Conservation (phyloP, 2,113 vertebrate species). For the Dicerorhinus sumatrensis region DNA sequence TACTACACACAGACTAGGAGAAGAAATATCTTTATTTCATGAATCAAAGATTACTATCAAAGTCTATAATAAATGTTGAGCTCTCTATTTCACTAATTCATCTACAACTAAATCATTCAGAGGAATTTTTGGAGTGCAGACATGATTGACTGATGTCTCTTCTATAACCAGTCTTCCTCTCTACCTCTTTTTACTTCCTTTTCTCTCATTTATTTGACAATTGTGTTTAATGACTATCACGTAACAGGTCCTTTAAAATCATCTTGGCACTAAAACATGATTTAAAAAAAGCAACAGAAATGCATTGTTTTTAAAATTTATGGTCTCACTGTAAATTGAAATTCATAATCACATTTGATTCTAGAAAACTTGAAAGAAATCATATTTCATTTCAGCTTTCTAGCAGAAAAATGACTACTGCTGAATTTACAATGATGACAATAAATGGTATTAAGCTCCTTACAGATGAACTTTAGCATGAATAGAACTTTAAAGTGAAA, state of each 20-base stretch:
- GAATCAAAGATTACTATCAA: neutral
- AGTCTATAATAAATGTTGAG: neutral
- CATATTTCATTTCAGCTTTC: neutral
- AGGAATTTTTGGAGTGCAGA: neutral
- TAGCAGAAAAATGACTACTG: neutral
- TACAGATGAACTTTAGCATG: neutral
- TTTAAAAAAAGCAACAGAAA: neutral
- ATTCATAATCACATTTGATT: slow-evolving; percentile 54
- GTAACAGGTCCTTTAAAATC: neutral
- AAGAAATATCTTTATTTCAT: neutral
- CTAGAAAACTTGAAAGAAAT: slow-evolving; percentile 31
- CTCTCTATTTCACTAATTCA: neutral
- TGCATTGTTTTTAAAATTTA: slow-evolving; percentile 24
- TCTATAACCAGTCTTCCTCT: neutral
- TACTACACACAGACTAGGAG: neutral
- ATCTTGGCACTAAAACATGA: slow-evolving; percentile 32
- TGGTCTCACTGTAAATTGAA: slow-evolving; percentile 56
- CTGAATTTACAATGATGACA: neutral
- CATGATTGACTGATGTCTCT: neutral
- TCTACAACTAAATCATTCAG: neutral
- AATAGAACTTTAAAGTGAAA: slow-evolving; percentile 16
- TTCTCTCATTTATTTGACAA: slow-evolving; percentile 10
- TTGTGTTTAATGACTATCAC: neutral
- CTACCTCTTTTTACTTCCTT: neutral
- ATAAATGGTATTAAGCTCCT: neutral